phyloP scores from a whole-genome alignment of 2,888 invertebrate genomes.

The Mystacides longicornis region DNA sequence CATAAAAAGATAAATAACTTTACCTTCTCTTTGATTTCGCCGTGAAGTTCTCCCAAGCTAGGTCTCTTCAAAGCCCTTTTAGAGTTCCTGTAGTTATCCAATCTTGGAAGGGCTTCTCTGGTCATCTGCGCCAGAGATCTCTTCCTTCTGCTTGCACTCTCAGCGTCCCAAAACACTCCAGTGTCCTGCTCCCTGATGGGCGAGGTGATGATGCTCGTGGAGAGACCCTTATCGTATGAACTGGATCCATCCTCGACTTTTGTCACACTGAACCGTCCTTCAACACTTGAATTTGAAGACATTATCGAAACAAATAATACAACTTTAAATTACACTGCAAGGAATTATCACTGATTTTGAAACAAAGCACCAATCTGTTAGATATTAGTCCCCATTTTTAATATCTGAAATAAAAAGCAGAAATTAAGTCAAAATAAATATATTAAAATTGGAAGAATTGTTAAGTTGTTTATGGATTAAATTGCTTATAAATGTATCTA shows the following conservation, averaged over 20 bases:
- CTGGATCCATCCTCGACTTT: slow-evolving; percentile 33
- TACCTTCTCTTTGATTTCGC: slow-evolving; percentile 41
- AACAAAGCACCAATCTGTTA: too few species aligned
- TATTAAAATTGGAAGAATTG: too few species aligned
- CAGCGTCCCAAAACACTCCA: slow-evolving; percentile 25
- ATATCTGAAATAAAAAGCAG: background rate
- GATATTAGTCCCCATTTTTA: background rate
- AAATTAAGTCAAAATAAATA: too few species aligned
- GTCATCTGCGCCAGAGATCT: slow-evolving; percentile 60
- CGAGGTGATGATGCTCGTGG: slow-evolving; percentile 41
- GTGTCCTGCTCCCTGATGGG: slow-evolving; percentile 35
- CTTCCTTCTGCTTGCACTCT: slow-evolving; percentile 46
- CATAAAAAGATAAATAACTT: too few species aligned
- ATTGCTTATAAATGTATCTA: too few species aligned
- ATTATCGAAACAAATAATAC: background rate
- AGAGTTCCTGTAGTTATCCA: slow-evolving; percentile 77
- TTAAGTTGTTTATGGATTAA: too few species aligned
- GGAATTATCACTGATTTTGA: background rate
- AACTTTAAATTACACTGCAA: background rate
- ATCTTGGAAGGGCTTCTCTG: slow-evolving; percentile 70
- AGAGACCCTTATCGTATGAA: slow-evolving; percentile 41
- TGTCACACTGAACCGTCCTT: slow-evolving; percentile 40
- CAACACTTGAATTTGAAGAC: slow-evolving; percentile 11
- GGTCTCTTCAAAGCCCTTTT: slow-evolving; percentile 71
- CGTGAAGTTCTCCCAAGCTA: slow-evolving; percentile 76